These are phyloP conservation scores for Oreotragus oreotragus DNA, from an alignment of 2,113 vertebrate genomes.

Conservation along the genomic window DNA sequence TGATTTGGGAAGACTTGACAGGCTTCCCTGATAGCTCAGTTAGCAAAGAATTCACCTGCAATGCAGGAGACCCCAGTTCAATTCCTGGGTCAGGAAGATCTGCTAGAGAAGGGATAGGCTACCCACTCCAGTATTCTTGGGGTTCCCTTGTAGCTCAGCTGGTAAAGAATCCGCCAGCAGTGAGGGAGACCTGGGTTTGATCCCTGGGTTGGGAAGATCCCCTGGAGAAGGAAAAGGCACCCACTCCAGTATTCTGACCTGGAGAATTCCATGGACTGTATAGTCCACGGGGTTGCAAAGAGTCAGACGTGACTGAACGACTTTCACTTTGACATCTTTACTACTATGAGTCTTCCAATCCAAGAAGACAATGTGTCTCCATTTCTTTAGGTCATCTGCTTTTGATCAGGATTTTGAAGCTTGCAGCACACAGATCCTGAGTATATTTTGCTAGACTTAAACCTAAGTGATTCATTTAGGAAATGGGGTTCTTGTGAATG, in stretches of 20 bases:
- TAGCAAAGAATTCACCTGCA: neutral
- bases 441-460: neutral
- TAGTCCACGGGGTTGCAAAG: neutral
- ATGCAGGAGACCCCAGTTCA: fast-evolving
- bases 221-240: neutral
- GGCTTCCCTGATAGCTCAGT: neutral
- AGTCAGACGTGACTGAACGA: neutral
- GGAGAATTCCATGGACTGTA: neutral
- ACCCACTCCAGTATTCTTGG: neutral
- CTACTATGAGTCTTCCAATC: neutral
- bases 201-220: neutral
- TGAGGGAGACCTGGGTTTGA: neutral
- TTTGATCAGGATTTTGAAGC: neutral
- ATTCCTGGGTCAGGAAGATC: neutral
- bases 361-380: neutral
- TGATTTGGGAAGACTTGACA: neutral
- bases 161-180: neutral
- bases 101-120: neutral
- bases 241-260: neutral
- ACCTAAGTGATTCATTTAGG: neutral
- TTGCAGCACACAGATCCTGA: neutral
- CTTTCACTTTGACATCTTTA: neutral
- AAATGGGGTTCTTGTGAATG: neutral
- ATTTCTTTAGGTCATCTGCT: neutral
- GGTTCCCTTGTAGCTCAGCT: neutral